Evolutionary conservation across 2,797 vertebrate genomes (phyloP), one percentile per base, ranked within the genome.

Genomic region (Neostethus bicornis): DNA sequence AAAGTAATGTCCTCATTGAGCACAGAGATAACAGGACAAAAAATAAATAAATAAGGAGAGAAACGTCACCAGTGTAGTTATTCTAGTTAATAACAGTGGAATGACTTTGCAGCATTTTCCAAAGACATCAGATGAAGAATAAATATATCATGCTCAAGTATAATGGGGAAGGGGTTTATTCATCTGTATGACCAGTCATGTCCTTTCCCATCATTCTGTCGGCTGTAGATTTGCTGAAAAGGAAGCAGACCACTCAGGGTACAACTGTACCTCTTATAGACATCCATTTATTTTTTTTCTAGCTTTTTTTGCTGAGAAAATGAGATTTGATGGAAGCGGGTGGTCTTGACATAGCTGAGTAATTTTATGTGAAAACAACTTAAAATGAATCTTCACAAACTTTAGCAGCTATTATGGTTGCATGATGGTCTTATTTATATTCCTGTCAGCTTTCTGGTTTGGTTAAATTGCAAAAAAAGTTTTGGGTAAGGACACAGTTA

Each of bases 341-440:
- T 77, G 68, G 67, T 69, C 46, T 44, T 43, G 70, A 71, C 62
- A 68, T 53, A 61, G 71, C 66, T 76, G 74, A 66, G 66, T 72
- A 74, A 21, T 79, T 78, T 74, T 66, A 67, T 75, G 65, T 25
- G 61, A 39, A 43, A 26, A 58, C 58, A 52, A 63, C 43, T 51
- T 42, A 61, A 44, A 65, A 61, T 46, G 66, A 64, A 73, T 73
- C 61, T 45, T 25, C 29, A 63, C 24, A 7, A 73, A 78, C 58
- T 57, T 37, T 64, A 47, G 67, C 61, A 68, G 60, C 57, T 53
- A 28, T 76, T 74, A 51, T 63, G 51, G 53, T 69, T 64, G 44
- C 64, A 42, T 42, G 44, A 66, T 61, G 45, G 53, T 6, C 51
- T 56, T 54, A 72, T 73, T 70, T 64, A 71, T 70, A 44, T 63